Base-by-base conservation (phyloP, 2,888 invertebrate species). In the Mesochorus sp. region DNA sequence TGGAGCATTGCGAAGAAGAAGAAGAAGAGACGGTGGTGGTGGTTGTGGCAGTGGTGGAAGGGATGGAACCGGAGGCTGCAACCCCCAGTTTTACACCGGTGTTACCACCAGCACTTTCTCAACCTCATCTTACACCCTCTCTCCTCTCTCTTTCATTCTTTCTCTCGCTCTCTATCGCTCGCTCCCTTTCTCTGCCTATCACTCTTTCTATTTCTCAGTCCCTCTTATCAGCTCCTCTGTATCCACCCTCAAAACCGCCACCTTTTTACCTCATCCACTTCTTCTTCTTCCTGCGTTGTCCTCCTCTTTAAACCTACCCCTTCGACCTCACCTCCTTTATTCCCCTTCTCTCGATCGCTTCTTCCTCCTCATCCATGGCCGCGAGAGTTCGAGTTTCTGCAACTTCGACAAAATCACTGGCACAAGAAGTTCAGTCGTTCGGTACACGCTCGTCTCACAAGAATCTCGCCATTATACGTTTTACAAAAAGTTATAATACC, bases 401-500 rank as follows among this genome's bases (percentile, higher is more conserved):
- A 89, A 86, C 86, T 89, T 89, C 86, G 86, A 88, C 89, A 89
- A 88, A 90, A 88, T 89, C 88, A 85, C 86, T 82, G 85, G 51
- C 19, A 61, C 86, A 84, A 86, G 84, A 88, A 88, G 87, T 83
- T 85, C 85, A 86, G 86, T 86, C 84, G 83, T 84, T 86, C 86
- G 83, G 85, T 83, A 87, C 84, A 84, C 84, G 82, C 81, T 81
- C 80, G 57, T 73, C 81, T 71, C 77, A 76, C 73, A 73, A 62
- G 66, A 61, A 73, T 51, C 66, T 64, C 74, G 64, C 51, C 66
- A 17, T 64, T 37, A 26, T 24, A 28, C 66, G n/a, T n/a, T 42
- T 68, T 31, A 51, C 62, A 24, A 19, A 64, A 34, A 8, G 17
- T 49, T 6, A 55, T 24, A 37, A 47, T 14, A 53, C 3, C 53